phyloP scores from a whole-genome alignment of 2,797 vertebrate species.

The Cetoscarus ocellatus region DNA sequence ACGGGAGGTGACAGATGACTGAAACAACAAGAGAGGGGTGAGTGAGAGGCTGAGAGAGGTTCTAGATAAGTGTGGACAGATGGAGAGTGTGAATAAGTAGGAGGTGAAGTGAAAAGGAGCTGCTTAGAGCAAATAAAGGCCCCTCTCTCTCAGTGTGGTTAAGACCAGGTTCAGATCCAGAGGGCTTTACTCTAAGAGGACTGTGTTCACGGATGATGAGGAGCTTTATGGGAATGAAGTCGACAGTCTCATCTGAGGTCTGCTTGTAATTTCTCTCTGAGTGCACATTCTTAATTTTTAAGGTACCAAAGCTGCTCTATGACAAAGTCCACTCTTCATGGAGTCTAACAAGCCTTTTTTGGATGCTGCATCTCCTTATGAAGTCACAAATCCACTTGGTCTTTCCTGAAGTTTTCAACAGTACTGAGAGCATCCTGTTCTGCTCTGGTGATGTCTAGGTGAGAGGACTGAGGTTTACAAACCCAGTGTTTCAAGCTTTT shows the following conservation, averaged over 20 bases:
- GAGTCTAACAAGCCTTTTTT: too few species aligned
- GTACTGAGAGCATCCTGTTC: too few species aligned
- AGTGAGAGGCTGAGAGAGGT: slow-evolving; percentile 17
- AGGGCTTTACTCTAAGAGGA: slow-evolving; percentile 11
- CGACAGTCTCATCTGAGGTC: slow-evolving; percentile 11
- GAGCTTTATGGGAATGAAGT: slow-evolving; percentile 22
- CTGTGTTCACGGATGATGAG: slow-evolving; percentile 25
- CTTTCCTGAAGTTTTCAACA: too few species aligned
- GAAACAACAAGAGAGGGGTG: slow-evolving; percentile 24
- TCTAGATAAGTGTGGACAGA: slow-evolving; percentile 44
- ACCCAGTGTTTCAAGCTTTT: too few species aligned
- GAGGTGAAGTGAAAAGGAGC: slow-evolving; percentile 3
- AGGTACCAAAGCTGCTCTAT: too few species aligned
- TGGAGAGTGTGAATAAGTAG: slow-evolving; percentile 33
- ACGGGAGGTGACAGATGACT: slow-evolving; percentile 18
- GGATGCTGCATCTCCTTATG: too few species aligned
- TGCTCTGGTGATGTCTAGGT: too few species aligned
- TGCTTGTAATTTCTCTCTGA: not conserved
- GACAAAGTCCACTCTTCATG: too few species aligned
- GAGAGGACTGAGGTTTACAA: too few species aligned
- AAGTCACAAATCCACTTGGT: too few species aligned
- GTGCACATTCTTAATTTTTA: slow-evolving; percentile 21
- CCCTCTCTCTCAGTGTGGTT: slow-evolving; percentile 1
- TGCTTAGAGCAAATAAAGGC: slow-evolving; percentile 31
- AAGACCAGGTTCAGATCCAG: slow-evolving; percentile 8